These are phyloP conservation scores for Phrynocephalus vlangalii DNA, from an alignment of 2,797 vertebrate genomes.

Conservation along the genomic window DNA sequence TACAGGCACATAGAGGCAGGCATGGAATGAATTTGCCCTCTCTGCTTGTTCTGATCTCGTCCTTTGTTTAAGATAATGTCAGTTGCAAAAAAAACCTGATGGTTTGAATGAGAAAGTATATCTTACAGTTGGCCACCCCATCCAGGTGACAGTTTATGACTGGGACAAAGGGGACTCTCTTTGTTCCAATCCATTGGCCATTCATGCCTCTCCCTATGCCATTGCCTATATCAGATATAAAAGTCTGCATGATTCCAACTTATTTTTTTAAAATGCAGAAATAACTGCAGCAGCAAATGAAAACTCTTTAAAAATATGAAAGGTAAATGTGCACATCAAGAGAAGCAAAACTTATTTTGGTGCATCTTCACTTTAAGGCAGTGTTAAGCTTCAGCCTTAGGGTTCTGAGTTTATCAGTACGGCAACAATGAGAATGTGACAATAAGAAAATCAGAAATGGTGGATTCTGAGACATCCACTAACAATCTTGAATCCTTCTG, in stretches of 20 bases:
- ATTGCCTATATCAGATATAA: background rate
- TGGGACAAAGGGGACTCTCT: no score
- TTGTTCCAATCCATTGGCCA: no score
- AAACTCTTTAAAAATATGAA: background rate
- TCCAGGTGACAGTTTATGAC: no score
- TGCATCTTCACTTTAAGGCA: no score
- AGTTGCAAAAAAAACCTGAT: background rate
- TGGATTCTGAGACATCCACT: background rate
- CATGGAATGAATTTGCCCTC: background rate
- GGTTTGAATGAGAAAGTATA: background rate
- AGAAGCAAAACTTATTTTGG: background rate
- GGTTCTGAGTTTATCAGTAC: no score
- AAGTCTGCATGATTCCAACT: background rate
- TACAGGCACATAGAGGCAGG: background rate
- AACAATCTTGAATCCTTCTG: background rate
- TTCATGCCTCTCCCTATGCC: background rate
- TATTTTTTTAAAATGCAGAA: background rate
- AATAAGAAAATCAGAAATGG: background rate
- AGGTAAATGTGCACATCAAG: background rate
- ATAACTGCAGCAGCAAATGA: background rate
- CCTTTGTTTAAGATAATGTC: background rate
- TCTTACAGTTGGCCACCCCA: background rate
- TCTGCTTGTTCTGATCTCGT: background rate
- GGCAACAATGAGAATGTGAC: no score
- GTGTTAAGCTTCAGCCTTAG: background rate